These are phyloP conservation scores for Epistrophe eligans DNA, from an alignment of 2,888 invertebrate species.

Conservation along the genomic window DNA sequence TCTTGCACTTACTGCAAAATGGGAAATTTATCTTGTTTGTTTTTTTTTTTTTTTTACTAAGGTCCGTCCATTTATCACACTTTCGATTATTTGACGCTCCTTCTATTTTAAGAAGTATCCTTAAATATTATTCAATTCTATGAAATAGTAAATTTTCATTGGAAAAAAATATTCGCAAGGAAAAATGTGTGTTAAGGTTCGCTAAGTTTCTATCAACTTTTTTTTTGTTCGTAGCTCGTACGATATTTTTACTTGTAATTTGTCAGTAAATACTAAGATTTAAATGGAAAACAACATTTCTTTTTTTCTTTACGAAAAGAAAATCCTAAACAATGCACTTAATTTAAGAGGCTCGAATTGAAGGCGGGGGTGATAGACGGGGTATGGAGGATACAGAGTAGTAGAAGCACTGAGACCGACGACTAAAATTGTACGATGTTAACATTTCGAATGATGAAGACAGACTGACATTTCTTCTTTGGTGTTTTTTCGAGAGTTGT, in stretches of 20 bases:
- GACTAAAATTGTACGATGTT: slow-evolving; percentile 55
- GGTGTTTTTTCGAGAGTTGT: background rate
- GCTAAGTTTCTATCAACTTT: slow-evolving; percentile 1
- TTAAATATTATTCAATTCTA: slow-evolving; percentile 8
- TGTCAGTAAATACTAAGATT: background rate
- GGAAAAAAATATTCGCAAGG: background rate
- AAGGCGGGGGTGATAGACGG: slow-evolving; percentile 13
- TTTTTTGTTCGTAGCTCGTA: background rate
- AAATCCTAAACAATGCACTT: slow-evolving; percentile 59
- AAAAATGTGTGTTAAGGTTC: slow-evolving; percentile 1
- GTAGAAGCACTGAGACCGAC: slow-evolving; percentile 57
- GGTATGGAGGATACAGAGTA: slow-evolving; percentile 46
- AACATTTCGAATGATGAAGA: slow-evolving; percentile 72
- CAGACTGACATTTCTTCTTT: slow-evolving; percentile 70
- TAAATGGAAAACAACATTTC: background rate
- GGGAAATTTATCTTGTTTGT: background rate
- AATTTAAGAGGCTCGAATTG: slow-evolving; percentile 35
- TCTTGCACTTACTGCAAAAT: slow-evolving; percentile 39
- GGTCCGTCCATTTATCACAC: background rate
- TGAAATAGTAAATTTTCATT: slow-evolving; percentile 9
- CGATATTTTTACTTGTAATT: slow-evolving; percentile 16
- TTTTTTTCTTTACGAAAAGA: slow-evolving; percentile 2
- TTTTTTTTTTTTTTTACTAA: background rate
- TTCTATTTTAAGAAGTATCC: background rate
- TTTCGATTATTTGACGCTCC: background rate